Conservation (phyloP, 2,797 vertebrate species). For the Macrochelys suwanniensis region DNA sequence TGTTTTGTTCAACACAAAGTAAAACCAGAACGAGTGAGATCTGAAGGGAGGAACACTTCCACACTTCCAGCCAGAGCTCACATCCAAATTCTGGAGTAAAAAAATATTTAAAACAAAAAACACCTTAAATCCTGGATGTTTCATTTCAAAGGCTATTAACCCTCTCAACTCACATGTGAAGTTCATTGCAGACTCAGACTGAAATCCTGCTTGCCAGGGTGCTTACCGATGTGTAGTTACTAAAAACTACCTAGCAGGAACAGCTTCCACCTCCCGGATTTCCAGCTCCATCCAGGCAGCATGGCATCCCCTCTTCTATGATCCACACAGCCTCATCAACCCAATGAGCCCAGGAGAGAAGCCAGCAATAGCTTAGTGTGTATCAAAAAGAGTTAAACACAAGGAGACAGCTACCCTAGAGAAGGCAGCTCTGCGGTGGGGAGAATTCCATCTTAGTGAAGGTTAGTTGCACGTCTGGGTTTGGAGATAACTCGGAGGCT, state of each 20-base stretch:
- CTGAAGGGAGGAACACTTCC: background rate
- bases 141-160: background rate
- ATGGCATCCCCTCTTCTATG: background rate
- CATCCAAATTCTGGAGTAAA: background rate
- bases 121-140: background rate
- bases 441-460: background rate
- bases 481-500: slow-evolving; percentile 27
- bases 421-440: background rate
- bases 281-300: background rate
- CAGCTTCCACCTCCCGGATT: background rate
- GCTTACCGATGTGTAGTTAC: background rate
- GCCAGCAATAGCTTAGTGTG: slow-evolving; percentile 6
- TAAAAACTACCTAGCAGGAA: background rate
- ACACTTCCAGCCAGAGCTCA: background rate
- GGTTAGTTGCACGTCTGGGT: background rate
- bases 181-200: background rate
- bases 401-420: slow-evolving; percentile 26
- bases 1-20: background rate
- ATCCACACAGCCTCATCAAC: background rate
- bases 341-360: slow-evolving; percentile 1
- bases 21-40: background rate
- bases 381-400: background rate
- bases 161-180: background rate
- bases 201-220: slow-evolving; percentile 53
- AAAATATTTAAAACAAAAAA: background rate